A percentile compares a stretch with the other conserved stretches of the same genome.
phyloP scores from a whole-genome alignment of 2,113 vertebrate genomes.

The Thryonomys swinderianus region DNA sequence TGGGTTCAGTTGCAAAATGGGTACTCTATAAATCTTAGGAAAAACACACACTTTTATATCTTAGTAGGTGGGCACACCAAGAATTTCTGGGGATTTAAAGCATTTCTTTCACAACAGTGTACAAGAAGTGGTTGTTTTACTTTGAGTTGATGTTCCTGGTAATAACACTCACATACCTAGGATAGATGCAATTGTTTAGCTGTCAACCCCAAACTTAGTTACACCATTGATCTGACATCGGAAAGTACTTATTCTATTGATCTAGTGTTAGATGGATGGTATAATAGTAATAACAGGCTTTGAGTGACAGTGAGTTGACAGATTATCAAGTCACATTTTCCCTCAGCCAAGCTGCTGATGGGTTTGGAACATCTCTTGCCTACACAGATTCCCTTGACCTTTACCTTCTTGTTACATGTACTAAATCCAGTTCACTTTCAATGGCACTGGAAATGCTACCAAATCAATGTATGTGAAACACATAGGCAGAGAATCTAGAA shows the following conservation, averaged over 20 bases:
- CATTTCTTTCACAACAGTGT: constrained; percentile 70
- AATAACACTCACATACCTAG: constrained; percentile 72
- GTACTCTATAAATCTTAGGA: constrained; percentile 64
- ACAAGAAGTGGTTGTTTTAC: constrained; percentile 73
- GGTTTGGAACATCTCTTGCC: constrained; percentile 71
- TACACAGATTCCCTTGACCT: constrained; percentile 75
- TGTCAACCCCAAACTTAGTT: constrained; percentile 80
- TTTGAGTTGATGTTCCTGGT: constrained; percentile 75
- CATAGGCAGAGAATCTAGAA: constrained; percentile 39
- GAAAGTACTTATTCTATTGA: constrained; percentile 79
- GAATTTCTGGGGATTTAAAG: constrained; percentile 66
- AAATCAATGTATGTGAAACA: constrained; percentile 57
- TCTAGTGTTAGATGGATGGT: constrained; percentile 71
- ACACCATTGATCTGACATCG: constrained; percentile 80
- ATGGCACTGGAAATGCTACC: constrained; percentile 36
- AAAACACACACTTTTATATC: constrained; percentile 58
- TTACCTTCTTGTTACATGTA: constrained; percentile 70
- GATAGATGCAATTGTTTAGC: constrained; percentile 76
- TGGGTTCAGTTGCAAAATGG: constrained; percentile 57
- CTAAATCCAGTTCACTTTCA: constrained; percentile 65
- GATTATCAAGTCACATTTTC: constrained; percentile 75
- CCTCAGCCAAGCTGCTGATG: constrained; percentile 64
- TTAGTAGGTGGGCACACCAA: constrained; percentile 56
- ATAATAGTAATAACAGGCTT: constrained; percentile 74
- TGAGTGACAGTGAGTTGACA: constrained; percentile 78